phyloP scores from a whole-genome alignment of 2,797 vertebrate species.

The Sebastes hubbsi region DNA sequence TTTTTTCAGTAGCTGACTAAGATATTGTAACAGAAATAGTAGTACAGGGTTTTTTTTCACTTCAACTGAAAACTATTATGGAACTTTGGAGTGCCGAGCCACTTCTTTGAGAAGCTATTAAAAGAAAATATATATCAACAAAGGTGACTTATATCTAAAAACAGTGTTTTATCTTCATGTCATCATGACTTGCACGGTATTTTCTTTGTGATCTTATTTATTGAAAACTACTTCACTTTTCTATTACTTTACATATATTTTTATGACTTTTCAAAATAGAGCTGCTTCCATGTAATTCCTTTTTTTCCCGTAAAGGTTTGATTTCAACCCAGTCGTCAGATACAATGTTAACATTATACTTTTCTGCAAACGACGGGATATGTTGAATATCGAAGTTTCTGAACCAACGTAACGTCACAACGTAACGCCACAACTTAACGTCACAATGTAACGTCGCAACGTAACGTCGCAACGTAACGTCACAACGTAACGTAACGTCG shows the following conservation, averaged over 20 bases:
- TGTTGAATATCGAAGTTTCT: neutral
- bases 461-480: fast-evolving
- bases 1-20: neutral
- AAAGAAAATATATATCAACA: neutral
- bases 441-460: no score
- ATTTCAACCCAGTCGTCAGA: neutral
- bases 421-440: no score
- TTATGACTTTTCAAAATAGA: neutral
- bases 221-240: neutral
- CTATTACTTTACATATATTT: neutral
- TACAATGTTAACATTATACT: neutral
- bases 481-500: no score
- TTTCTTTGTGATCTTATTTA: neutral
- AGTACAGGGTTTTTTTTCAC: neutral
- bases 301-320: neutral
- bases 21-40: neutral
- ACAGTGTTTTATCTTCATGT: neutral
- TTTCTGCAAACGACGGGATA: neutral
- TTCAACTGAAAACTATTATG: neutral
- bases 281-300: neutral
- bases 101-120: neutral
- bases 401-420: neutral
- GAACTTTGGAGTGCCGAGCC: neutral
- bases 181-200: neutral
- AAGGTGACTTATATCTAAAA: neutral